Evolutionary conservation across 1,140 invertebrate genomes (phyloP).

Genomic region (Drosophila rufa): DNA sequence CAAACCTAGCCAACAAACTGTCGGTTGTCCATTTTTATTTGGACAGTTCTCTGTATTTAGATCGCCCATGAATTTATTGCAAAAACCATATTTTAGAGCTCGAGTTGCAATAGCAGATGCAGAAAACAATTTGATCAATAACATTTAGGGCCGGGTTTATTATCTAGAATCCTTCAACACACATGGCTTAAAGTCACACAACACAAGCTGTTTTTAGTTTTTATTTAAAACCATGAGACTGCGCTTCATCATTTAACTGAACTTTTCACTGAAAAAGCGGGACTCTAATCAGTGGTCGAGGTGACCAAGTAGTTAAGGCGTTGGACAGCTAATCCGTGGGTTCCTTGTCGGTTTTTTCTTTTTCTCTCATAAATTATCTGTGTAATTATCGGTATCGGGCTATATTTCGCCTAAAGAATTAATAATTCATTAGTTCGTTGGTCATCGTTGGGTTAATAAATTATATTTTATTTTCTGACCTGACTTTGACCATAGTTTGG

Average conservation of each 20-base stretch:
- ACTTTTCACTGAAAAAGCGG: background rate
- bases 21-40: slow-evolving; percentile 31
- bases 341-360: slow-evolving; percentile 89
- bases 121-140: slow-evolving; percentile 26
- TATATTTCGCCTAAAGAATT: background rate
- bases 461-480: too few relatives aligned
- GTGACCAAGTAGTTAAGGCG: slow-evolving; percentile 95
- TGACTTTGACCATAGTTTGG: background rate
- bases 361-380: background rate
- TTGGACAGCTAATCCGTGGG: slow-evolving; percentile 87
- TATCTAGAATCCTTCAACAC: background rate
- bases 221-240: background rate
- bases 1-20: slow-evolving; percentile 27
- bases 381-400: background rate
- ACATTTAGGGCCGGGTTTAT: slow-evolving; percentile 13
- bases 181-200: background rate
- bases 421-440: slow-evolving; percentile 13
- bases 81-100: background rate
- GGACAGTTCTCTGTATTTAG: slow-evolving; percentile 14
- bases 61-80: slow-evolving; percentile 6
- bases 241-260: too few relatives aligned
- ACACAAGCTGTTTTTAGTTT: background rate
- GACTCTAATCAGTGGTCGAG: slow-evolving; percentile 87
- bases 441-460: too few relatives aligned
- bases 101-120: slow-evolving; percentile 11